phyloP scores from a whole-genome alignment of 2,888 invertebrate species.

The Cyclophora punctaria region DNA sequence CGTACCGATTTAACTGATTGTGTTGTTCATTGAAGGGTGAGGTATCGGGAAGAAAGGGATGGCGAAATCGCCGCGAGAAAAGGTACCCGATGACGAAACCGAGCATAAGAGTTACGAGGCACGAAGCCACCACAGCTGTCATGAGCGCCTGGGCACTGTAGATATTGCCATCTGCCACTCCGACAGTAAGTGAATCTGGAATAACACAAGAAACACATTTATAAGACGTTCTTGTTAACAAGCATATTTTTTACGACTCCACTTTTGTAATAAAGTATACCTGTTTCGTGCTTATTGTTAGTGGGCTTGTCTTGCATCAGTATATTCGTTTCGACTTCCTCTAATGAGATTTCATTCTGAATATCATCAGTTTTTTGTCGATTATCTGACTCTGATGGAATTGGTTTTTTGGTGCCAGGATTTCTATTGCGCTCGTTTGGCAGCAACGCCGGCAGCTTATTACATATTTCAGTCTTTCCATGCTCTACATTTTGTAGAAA shows the following conservation, averaged over 20 bases:
- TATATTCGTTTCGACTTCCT: constrained; percentile 78
- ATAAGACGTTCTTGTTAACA: too few relatives aligned
- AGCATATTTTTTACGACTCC: background rate
- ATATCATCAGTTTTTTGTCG: constrained; percentile 74
- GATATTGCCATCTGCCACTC: constrained; percentile 78
- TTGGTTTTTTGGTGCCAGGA: constrained; percentile 63
- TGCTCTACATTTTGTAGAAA: constrained; percentile 83
- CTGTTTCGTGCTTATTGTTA: constrained; percentile 66
- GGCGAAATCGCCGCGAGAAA: constrained; percentile 84
- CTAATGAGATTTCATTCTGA: constrained; percentile 79
- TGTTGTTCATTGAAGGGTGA: constrained; percentile 85
- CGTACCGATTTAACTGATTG: constrained; percentile 83
- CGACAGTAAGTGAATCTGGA: constrained; percentile 65
- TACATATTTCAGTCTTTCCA: constrained; percentile 78
- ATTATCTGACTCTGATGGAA: constrained; percentile 62
- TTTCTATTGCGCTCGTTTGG: constrained; percentile 60
- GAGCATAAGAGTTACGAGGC: constrained; percentile 85
- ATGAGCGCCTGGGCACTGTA: constrained; percentile 88
- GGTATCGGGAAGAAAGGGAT: constrained; percentile 82
- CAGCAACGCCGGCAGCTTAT: constrained; percentile 61
- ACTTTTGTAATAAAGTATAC: constrained; percentile 20
- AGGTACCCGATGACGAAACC: constrained; percentile 90
- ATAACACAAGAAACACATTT: constrained; percentile 1
- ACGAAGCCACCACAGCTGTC: constrained; percentile 86
- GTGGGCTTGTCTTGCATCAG: constrained; percentile 67